A percentile compares a stretch with the other conserved stretches of the same genome.
Conservation (phyloP, 2,797 vertebrate genomes). For the Babyrousa celebensis region DNA sequence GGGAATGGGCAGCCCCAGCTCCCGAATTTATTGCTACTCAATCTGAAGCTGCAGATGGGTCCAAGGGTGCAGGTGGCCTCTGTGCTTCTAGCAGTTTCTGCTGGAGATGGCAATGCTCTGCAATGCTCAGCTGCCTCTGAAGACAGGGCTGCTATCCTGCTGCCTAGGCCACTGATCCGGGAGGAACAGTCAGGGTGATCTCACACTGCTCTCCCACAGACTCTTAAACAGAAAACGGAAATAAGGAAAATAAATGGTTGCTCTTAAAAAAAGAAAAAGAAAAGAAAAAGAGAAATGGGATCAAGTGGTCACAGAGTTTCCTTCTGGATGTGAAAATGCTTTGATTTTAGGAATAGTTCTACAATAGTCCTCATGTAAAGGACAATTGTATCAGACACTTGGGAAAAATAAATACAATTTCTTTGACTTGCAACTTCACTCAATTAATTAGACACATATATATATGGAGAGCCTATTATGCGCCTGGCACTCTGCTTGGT, state of each 20-base stretch:
- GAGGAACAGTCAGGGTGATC: neutral
- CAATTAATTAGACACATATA: neutral
- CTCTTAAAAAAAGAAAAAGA: neutral
- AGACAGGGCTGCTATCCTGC: accelerated
- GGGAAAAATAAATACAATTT: neutral
- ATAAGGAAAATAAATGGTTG: neutral
- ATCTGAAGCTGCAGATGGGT: neutral
- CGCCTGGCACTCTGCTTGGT: neutral
- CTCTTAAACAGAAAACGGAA: neutral
- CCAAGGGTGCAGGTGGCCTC: neutral
- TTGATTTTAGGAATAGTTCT: slow-evolving; percentile 16
- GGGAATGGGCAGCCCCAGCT: neutral
- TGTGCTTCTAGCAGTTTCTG: accelerated
- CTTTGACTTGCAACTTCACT: neutral
- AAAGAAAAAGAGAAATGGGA: slow-evolving; percentile 11
- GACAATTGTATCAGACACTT: neutral
- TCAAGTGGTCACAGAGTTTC: neutral
- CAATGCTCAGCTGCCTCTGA: accelerated
- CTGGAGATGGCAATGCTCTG: neutral
- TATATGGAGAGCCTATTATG: neutral
- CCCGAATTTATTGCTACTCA: neutral
- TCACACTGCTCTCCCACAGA: neutral
- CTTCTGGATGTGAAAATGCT: slow-evolving; percentile 22
- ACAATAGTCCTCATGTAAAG: neutral
- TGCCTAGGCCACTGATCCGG: neutral